Evolutionary conservation across 2,113 vertebrate genomes (phyloP).

Genomic region (Gnathonemus echidnorhynchus): DNA sequence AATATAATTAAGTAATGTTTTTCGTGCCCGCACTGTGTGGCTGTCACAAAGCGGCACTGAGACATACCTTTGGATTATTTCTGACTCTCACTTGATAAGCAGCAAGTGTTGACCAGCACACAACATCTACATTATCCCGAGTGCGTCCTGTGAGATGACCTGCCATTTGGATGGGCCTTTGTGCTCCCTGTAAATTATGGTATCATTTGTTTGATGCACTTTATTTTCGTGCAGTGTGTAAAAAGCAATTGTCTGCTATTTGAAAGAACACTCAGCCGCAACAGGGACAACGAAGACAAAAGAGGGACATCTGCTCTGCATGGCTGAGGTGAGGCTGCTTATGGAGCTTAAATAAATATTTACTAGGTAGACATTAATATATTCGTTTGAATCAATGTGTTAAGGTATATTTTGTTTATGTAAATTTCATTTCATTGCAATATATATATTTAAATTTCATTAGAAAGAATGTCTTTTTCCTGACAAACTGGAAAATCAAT

Average conservation of each 20-base stretch:
- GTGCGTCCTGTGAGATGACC: not conserved
- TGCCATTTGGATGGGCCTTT: not conserved
- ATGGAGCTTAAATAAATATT: not conserved
- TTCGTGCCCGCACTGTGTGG: not conserved
- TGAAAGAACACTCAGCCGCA: not conserved
- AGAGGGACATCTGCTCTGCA: not conserved
- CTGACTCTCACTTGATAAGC: not conserved
- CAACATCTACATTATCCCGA: not conserved
- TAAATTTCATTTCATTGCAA: not conserved
- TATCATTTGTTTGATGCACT: not conserved
- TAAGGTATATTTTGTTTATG: not conserved
- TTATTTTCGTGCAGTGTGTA: not conserved
- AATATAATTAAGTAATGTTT: not conserved
- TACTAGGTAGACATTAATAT: not conserved
- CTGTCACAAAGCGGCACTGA: not conserved
- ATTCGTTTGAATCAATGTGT: not conserved
- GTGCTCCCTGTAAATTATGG: not conserved
- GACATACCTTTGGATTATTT: not conserved
- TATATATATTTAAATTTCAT: not conserved
- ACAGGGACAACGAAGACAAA: not conserved
- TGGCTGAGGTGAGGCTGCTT: not conserved
- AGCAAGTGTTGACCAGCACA: not conserved
- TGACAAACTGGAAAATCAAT: not conserved
- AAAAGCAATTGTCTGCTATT: not conserved
- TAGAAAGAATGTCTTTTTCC: not conserved